Base-by-base conservation (phyloP, 1,140 invertebrate genomes). In the Mylabris phalerata region DNA sequence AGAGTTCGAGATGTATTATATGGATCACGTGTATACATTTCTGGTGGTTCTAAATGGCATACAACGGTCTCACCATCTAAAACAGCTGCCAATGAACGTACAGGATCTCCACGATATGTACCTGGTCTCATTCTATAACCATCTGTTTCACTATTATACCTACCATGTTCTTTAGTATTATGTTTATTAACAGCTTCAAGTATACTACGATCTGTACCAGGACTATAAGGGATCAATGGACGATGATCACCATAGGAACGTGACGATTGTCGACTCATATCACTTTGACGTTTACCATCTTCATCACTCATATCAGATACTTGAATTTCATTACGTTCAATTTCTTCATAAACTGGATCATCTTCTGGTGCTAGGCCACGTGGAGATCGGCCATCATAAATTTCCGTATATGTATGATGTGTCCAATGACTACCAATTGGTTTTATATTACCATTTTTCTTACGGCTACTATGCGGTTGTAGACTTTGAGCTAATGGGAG, bases 291-390 rank as follows among this genome's bases (percentile, higher is more conserved):
- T 39, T 85, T 84, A 9, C 84, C 85, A 68, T 91, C 89, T 56
- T 79, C 79, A 68, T 91, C 88, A 32, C 86, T 88, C 79, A 89
- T 80, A 67, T 91, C 88, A 0, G 87, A 88, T 54, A 87, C 84
- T 50, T 87, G 79, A 2, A 87, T 85, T 56, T 73, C 73, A 39
- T 75, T 77, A 0, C 86, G 78, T 64, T 90, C 88, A 45, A 90
- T 90, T 67, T 90, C 88, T 71, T 90, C 89, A 70, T 90, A 90
- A 1, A 90, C 88, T 0, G 88, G 88, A 66, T 90, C 88, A 64
- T 87, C 86, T 60, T 84, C 81, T 51, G 75, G 75, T 38, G 74
- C 71, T 9, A 77, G 70, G 26, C 67, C 66, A 57, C 69, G 66
- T 13, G 68, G 71, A 6, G 67, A 70, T 1, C 78, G 69, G 1